Evolutionary conservation across 2,888 invertebrate genomes (phyloP), one percentile per base, ranked within the genome.

Genomic region (Acrobasis repandana): DNA sequence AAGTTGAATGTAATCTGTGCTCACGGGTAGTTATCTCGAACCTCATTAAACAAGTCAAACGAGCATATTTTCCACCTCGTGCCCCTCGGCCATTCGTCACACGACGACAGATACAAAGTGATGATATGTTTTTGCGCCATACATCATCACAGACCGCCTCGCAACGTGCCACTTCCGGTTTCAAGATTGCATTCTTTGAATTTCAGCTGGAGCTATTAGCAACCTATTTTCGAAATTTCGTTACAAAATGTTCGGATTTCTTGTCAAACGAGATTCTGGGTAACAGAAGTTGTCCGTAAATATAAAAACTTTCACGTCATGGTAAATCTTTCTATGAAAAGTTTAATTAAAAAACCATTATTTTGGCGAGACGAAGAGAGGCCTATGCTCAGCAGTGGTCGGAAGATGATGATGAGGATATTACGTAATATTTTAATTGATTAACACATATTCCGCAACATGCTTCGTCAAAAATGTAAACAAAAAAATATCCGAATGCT

Each of bases 111-210:
- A 48, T 73, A 79, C 80, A 76, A 77, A 76, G 66, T 72, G 70
- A 61, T 73, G 71, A 64, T 70, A 67, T 67, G 77, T 85, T 86
- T 85, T 86, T 85, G 75, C 66, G 60, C 64, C 74, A 74, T 86
- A 71, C 63, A 83, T 86, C 86, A 85, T 80, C 82, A 83, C 78
- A 81, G 68, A 80, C 74, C 85, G 77, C 86, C 84, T 63, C 18
- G 61, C 58, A 63, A 62, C 56, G 66, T 67, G 65, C 54, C 48
- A 60, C 58, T 58, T 64, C 64, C 60, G 63, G 34, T 47, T 46
- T 36, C 38, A 38, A 57, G 38, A 65, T 51, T 15, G 63, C 66
- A 68, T 68, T 68, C 68, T 58, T 65, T 15, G 63, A 18, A 61
- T 64, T 61, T 64, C 62, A 61, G 20, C 61, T 63, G 56, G 28